A percentile compares a stretch with the other conserved stretches of the same genome.
Evolutionary conservation across 2,113 vertebrate species (phyloP).

Genomic region (Saimiri boliviensis): DNA sequence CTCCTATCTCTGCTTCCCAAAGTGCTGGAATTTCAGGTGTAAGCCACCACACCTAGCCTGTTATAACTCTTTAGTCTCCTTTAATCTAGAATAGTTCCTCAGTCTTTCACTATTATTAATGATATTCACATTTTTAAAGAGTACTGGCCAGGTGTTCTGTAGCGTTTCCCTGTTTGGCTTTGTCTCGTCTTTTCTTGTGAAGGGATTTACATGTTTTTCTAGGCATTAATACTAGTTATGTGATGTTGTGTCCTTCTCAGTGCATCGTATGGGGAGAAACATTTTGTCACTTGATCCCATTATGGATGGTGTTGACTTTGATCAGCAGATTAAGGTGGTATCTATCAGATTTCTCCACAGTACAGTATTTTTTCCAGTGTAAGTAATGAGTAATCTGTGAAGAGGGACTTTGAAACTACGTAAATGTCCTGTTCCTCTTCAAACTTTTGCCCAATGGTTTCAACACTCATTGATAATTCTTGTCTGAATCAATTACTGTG

Average conservation of each 20-base stretch:
- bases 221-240: neutral
- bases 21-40: neutral
- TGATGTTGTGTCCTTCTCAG: neutral
- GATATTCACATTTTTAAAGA: constrained; percentile 15
- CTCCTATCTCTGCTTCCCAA: neutral
- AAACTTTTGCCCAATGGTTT: constrained; percentile 1
- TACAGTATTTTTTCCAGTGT: neutral
- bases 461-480: neutral
- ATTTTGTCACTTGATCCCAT: neutral
- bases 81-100: neutral
- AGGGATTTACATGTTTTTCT: neutral
- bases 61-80: neutral
- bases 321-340: neutral
- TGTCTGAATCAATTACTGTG: neutral
- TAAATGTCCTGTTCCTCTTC: constrained; percentile 12
- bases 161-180: neutral
- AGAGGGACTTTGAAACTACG: neutral
- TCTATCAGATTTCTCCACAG: neutral
- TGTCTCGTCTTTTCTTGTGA: neutral
- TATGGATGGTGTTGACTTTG: constrained; percentile 3
- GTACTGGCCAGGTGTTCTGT: neutral
- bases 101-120: constrained; percentile 2
- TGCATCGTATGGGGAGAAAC: neutral
- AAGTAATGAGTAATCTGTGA: neutral
- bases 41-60: neutral